phyloP scores from a whole-genome alignment of 2,797 vertebrate genomes.

The Linurgus olivaceus region DNA sequence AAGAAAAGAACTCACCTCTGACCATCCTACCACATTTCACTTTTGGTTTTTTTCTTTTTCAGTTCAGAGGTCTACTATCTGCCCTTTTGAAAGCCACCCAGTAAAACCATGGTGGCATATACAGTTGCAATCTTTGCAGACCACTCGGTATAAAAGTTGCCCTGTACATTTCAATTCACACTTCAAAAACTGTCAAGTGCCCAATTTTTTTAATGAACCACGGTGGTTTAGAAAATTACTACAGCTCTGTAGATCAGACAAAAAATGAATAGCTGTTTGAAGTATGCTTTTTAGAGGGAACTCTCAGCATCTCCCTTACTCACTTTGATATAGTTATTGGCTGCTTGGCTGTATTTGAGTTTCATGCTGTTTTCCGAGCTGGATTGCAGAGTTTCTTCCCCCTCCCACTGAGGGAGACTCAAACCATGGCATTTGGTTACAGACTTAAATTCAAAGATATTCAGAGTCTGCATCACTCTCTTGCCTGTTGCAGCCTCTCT shows the following conservation, averaged over 20 bases:
- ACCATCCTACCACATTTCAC: background rate
- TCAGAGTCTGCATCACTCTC: background rate
- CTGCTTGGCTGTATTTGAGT: background rate
- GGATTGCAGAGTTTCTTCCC: background rate
- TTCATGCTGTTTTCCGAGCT: background rate
- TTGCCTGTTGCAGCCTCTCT: background rate
- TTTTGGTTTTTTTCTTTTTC: background rate
- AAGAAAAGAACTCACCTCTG: background rate
- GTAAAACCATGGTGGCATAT: background rate
- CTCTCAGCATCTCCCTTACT: background rate
- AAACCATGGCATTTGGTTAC: background rate
- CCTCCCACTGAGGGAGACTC: background rate
- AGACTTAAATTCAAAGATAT: background rate
- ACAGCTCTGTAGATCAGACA: background rate
- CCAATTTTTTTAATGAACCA: background rate
- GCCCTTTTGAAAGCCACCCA: background rate
- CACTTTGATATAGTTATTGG: background rate
- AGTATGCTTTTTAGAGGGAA: background rate
- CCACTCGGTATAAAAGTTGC: background rate
- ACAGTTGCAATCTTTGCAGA: background rate
- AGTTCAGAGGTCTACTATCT: background rate
- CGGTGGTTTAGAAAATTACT: background rate
- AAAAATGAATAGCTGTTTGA: slow-evolving; percentile 5
- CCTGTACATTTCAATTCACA: background rate
- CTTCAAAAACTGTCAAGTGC: background rate